Conservation (phyloP, 30 jellyfish, hydroid and myxozoan species). For the Cassiopea andromeda region DNA sequence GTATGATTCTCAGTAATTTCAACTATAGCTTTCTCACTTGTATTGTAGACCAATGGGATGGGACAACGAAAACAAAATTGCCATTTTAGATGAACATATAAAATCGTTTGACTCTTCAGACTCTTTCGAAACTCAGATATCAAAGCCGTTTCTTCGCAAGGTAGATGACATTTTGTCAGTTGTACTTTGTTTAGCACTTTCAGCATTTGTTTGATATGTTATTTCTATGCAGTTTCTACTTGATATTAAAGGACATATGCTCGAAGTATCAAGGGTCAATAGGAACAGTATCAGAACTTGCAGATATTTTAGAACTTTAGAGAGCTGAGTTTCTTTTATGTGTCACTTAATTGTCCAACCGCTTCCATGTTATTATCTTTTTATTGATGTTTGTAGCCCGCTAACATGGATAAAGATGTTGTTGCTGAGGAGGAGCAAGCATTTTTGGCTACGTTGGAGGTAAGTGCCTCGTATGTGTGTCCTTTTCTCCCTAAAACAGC, state of each 20-base stretch:
- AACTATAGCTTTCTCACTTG: not conserved
- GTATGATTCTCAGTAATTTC: no score
- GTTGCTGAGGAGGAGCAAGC: slow-evolving; percentile 93
- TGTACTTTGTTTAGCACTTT: not conserved
- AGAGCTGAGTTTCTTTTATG: no score
- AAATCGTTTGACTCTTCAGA: slow-evolving; percentile 89
- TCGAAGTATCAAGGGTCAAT: no score
- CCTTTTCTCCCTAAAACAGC: no score
- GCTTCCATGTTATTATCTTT: not conserved
- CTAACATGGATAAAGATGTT: slow-evolving; percentile 89
- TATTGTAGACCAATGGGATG: slow-evolving; percentile 95
- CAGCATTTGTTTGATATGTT: not conserved
- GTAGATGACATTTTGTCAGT: slow-evolving; percentile 19
- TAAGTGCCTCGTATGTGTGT: not conserved
- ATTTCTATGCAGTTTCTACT: no score
- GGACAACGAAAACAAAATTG: slow-evolving; percentile 89
- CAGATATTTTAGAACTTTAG: no score
- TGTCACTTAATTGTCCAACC: not conserved
- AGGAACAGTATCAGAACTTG: no score
- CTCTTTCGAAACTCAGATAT: slow-evolving; percentile 77
- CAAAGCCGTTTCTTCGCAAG: slow-evolving; percentile 87
- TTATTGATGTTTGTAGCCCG: slow-evolving; percentile 46
- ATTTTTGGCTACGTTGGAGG: slow-evolving; percentile 73
- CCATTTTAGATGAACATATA: slow-evolving; percentile 89
- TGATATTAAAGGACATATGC: no score